Conservation (phyloP, 1,140 invertebrate species). For the Charaxes varanes region DNA sequence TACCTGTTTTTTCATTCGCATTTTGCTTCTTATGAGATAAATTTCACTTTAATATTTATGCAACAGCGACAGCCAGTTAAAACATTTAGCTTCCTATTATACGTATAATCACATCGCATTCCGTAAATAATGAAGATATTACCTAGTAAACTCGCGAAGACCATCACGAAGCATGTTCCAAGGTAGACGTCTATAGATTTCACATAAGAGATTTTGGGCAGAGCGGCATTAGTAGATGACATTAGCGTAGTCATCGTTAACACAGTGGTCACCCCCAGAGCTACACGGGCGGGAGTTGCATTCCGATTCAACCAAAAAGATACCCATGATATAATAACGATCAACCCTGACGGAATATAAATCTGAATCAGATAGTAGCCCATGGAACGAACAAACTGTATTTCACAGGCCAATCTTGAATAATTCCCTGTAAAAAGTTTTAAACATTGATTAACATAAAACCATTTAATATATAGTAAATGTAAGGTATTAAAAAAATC, state of each 20-base stretch:
- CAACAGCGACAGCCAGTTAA: too few species aligned
- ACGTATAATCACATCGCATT: conserved; percentile 20
- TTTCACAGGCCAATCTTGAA: conserved; percentile 96
- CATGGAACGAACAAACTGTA: conserved; percentile 98
- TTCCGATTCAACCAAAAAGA: conserved; percentile 95
- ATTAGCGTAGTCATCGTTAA: conserved; percentile 99
- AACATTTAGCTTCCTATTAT: too few species aligned
- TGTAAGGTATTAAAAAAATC: not conserved
- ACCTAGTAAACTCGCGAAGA: conserved; percentile 95
- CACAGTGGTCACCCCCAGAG: conserved; percentile 97
- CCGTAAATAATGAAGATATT: conserved; percentile 50
- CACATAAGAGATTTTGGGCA: conserved; percentile 99
- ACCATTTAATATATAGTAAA: too few species aligned
- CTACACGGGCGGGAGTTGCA: conserved; percentile 96
- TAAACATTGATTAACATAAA: conserved; percentile 1
- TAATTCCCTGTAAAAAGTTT: conserved; percentile 89
- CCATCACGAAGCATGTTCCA: conserved; percentile 98
- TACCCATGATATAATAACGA: conserved; percentile 99
- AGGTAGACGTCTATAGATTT: conserved; percentile 99
- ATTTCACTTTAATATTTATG: not conserved
- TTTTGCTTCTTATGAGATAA: not conserved
- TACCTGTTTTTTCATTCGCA: conserved; percentile 4
- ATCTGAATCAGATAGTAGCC: conserved; percentile 99
- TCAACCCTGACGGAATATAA: conserved; percentile 98
- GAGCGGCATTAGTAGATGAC: conserved; percentile 97